A percentile compares a stretch with the other conserved stretches of the same genome.
These are phyloP conservation scores for Ellobius talpinus DNA, from an alignment of 2,113 vertebrate species.

Conservation along the genomic window DNA sequence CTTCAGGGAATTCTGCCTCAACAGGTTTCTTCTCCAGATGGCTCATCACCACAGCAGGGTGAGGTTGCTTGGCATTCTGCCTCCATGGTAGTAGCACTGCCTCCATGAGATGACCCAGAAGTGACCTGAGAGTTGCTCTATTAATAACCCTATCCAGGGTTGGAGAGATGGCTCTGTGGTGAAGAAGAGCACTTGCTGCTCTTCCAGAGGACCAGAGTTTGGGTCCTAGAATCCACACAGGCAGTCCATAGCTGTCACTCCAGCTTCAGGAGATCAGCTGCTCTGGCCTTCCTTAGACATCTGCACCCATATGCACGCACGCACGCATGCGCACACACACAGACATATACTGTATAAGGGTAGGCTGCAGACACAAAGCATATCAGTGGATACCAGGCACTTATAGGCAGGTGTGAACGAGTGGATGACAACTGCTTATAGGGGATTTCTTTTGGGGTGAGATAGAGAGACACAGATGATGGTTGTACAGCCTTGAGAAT, in stretches of 20 bases:
- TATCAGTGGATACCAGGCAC: neutral
- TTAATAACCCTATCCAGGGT: neutral
- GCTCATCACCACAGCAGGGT: neutral
- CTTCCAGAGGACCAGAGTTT: neutral
- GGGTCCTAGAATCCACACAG: neutral
- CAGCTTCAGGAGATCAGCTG: neutral
- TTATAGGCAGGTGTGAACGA: neutral
- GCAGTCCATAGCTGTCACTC: neutral
- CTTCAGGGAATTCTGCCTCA: neutral
- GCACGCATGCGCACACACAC: no score
- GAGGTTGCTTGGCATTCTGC: neutral
- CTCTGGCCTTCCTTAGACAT: neutral
- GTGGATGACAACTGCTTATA: neutral
- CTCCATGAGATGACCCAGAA: neutral
- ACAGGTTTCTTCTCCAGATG: neutral
- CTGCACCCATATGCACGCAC: no score
- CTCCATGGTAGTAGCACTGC: neutral
- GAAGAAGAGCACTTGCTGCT: neutral
- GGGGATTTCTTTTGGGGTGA: neutral
- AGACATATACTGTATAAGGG: neutral
- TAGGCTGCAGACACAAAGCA: neutral
- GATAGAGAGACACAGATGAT: neutral
- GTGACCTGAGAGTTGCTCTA: neutral
- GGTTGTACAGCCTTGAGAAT: neutral
- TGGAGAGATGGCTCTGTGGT: neutral